Evolutionary conservation across 2,888 invertebrate species (phyloP).

Genomic region (Anoplius nigerrimus): DNA sequence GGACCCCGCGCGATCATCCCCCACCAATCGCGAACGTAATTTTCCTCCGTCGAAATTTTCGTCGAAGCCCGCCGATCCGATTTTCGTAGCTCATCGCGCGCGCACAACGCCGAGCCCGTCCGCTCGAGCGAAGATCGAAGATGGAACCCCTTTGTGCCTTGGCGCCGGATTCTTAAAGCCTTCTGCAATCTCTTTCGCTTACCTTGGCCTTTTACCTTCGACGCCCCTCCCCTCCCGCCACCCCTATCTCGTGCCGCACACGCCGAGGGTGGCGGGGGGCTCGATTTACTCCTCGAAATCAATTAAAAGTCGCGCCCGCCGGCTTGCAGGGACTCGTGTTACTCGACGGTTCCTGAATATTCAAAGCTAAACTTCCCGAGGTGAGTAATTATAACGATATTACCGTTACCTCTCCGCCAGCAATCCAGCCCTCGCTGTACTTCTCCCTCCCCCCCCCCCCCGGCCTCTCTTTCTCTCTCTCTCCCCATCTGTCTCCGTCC

Average conservation of each 20-base stretch:
- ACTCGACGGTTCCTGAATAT: conserved; percentile 49
- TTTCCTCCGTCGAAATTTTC: conserved; percentile 22
- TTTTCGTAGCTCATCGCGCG: conserved; percentile 25
- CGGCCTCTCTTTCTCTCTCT: neutral
- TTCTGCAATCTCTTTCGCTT: conserved; percentile 18
- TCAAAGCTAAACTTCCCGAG: conserved; percentile 24
- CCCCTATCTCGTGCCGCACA: neutral
- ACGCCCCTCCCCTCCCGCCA: neutral
- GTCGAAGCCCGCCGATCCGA: conserved; percentile 18
- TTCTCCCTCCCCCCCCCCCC: neutral
- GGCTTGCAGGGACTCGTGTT: conserved; percentile 12
- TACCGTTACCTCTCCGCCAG: conserved; percentile 45
- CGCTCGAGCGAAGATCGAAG: conserved; percentile 33
- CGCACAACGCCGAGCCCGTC: conserved; percentile 21
- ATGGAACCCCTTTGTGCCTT: conserved; percentile 26
- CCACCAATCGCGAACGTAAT: conserved; percentile 3
- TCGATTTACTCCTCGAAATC: conserved; percentile 25
- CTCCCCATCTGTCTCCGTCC: neutral
- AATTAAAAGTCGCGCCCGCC: conserved; percentile 28
- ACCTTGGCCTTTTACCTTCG: neutral
- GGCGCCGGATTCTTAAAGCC: conserved; percentile 4
- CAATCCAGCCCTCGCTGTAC: too few relatives aligned
- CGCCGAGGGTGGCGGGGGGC: neutral
- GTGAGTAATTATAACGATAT: conserved; percentile 53
- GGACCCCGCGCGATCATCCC: neutral